These are phyloP conservation scores for Suncus etruscus DNA, from an alignment of 2,113 vertebrate genomes.

Conservation along the genomic window DNA sequence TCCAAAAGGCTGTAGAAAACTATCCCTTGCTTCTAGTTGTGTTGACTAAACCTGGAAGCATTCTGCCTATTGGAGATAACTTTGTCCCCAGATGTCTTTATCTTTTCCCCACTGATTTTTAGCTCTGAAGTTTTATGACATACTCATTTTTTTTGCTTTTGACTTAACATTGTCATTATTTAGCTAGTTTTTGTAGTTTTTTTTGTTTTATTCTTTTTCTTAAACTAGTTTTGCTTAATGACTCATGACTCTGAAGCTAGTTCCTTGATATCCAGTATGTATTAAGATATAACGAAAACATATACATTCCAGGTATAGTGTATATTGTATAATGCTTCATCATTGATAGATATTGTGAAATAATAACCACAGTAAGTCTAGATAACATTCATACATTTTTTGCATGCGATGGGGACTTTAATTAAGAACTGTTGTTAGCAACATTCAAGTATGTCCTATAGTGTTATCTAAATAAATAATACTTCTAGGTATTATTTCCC, in stretches of 20 bases:
- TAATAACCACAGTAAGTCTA: background rate
- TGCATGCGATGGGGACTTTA: background rate
- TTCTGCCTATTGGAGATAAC: conserved; percentile 34
- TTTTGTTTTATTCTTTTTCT: no score
- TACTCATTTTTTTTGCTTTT: background rate
- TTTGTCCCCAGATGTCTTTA: conserved; percentile 19
- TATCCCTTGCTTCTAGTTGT: conserved; percentile 27
- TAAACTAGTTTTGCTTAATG: no score
- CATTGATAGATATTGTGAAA: background rate
- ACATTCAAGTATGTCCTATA: background rate
- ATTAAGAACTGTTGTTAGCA: background rate
- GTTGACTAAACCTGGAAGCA: conserved; percentile 52
- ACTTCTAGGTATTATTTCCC: no score
- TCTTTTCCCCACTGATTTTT: conserved; percentile 49
- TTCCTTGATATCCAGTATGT: conserved; percentile 44
- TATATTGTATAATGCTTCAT: background rate
- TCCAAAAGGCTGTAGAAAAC: conserved; percentile 42
- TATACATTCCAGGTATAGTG: background rate
- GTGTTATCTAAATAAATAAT: background rate
- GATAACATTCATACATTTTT: background rate
- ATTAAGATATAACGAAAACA: background rate
- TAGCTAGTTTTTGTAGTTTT: no score
- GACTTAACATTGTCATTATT: conserved; percentile 10
- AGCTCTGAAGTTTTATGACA: conserved; percentile 42
- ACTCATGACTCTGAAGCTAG: conserved; percentile 35